Evolutionary conservation across 2,888 invertebrate species (phyloP).

Genomic region (Philonicus albiceps): DNA sequence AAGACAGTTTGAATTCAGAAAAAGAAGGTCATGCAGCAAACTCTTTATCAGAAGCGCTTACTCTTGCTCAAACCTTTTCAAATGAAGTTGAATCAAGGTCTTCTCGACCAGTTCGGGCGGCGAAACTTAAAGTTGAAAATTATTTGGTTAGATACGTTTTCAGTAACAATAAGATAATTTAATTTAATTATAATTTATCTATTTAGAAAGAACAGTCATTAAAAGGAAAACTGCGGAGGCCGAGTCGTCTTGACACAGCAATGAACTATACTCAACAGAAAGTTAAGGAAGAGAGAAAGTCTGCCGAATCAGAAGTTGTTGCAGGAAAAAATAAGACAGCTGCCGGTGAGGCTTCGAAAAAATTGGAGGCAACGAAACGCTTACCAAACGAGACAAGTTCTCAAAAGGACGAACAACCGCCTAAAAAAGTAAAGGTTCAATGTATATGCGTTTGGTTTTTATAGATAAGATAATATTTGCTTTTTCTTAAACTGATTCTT

Average conservation of each 20-base stretch:
- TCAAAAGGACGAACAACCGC: background rate
- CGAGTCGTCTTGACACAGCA: constrained; percentile 49
- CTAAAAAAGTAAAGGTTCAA: constrained; percentile 49
- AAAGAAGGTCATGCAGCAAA: background rate
- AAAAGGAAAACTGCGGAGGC: constrained; percentile 55
- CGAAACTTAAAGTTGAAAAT: constrained; percentile 56
- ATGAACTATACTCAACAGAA: background rate
- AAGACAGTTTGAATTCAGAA: background rate
- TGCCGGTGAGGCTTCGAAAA: background rate
- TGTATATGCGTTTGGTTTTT: background rate
- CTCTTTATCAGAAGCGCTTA: background rate
- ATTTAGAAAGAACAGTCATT: constrained; percentile 55
- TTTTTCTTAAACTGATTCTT: background rate
- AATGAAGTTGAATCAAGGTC: background rate
- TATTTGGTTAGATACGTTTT: constrained; percentile 50
- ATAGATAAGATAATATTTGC: background rate
- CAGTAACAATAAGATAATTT: background rate
- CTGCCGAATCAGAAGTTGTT: background rate
- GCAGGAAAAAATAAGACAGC: background rate
- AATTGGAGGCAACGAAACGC: background rate
- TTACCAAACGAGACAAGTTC: constrained; percentile 8
- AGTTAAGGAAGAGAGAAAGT: background rate
- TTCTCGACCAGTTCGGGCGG: constrained; percentile 57
- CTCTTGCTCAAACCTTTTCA: background rate
- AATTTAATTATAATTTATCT: background rate